A percentile compares a stretch with the other conserved stretches of the same genome.
These are phyloP conservation scores for Schizaphis graminum DNA, from an alignment of 2,888 invertebrate genomes.

Conservation along the genomic window DNA sequence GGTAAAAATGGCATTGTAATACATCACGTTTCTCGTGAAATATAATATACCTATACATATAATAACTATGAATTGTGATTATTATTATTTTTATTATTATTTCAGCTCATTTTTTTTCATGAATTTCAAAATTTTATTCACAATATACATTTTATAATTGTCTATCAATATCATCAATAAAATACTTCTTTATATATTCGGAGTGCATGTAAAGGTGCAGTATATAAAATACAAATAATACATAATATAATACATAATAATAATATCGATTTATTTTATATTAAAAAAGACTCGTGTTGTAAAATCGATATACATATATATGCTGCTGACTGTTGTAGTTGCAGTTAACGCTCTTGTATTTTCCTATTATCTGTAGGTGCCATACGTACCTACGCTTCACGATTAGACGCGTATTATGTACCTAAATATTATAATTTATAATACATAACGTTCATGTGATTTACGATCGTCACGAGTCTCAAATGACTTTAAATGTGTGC, in stretches of 20 bases:
- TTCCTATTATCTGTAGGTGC: not conserved
- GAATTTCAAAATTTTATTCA: not conserved
- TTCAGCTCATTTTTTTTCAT: not conserved
- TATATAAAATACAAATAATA: not conserved
- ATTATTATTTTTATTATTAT: not conserved
- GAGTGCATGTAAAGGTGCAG: no score
- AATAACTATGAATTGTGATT: not conserved
- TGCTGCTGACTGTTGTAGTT: not conserved
- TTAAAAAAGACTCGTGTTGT: not conserved
- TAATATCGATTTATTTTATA: not conserved
- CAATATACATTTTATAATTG: not conserved
- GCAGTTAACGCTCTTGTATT: not conserved
- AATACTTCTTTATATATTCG: not conserved
- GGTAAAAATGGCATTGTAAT: not conserved
- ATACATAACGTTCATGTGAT: slow-evolving; percentile 26
- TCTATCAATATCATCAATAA: not conserved
- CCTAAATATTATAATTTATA: not conserved
- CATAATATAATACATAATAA: not conserved
- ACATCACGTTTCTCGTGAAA: not conserved
- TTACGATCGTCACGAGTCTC: slow-evolving; percentile 53
- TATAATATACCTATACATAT: not conserved
- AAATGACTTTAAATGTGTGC: not conserved
- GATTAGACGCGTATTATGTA: not conserved
- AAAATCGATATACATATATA: slow-evolving; percentile 33
- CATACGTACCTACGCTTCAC: not conserved